Evolutionary conservation across 2,888 invertebrate genomes (phyloP), one percentile per base, ranked within the genome.

Genomic region (Campaea margaritaria): DNA sequence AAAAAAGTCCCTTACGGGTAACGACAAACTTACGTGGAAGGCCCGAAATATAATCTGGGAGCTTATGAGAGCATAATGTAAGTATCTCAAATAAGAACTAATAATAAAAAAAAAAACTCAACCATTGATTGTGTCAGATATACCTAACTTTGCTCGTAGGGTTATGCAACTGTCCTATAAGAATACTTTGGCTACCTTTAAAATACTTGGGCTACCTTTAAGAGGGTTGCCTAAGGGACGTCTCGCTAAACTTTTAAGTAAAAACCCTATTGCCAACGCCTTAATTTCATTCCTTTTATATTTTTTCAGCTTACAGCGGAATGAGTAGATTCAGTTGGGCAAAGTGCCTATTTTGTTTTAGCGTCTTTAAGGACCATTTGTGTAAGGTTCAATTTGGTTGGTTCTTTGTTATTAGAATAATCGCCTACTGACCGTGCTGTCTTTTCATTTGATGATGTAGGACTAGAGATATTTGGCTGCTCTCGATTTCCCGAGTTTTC

Each of bases 281-380:
- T 45, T 53, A 53, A 45, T 53, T 45, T 45, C 21, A 45, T 53
- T 53, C 28, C 14, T 31, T 49, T 50, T 38, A 50, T 44, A 49
- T 43, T 56, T 44, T 56, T 45, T 39, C 39, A 28, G 28, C 41
- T 44, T 28, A 44, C 44, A 44, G 49, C 39, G 49, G 44, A 56
- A 49, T 49, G 39, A 50, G 39, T 45, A 39, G 43, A 45, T 15
- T 36, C 49, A 38, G 14, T n/a, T 36, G 21, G 9, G 2, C n/a
- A 27, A 28, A 45, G 45, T 45, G 27, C 38, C 15, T 39, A 45
- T 45, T 53, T 45, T 38, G 38, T 45, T 53, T 53, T 53, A 27
- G 28, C 15, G 44, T 52, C 21, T 36, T 44, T 52, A 52, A 21
- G 52, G 52, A 53, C 52, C 38, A 53, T 53, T 53, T 53, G 28